These are phyloP conservation scores for Drosophila anomelani DNA, from an alignment of 2,888 invertebrate species.

Conservation along the genomic window DNA sequence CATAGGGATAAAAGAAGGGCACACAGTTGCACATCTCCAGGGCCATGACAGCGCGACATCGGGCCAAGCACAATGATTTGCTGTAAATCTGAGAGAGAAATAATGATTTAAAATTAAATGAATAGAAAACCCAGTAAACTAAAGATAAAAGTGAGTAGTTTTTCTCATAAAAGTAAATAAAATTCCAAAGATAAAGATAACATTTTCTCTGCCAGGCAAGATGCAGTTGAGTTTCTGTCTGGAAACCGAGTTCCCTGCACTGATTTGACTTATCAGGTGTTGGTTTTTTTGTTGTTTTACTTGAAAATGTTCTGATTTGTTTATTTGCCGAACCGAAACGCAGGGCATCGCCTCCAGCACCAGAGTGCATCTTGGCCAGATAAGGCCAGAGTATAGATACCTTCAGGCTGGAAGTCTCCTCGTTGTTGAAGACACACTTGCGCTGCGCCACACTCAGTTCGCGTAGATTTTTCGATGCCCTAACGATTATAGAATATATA, in stretches of 20 bases:
- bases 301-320: conserved; percentile 15
- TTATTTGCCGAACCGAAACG: conserved; percentile 35
- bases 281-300: background rate
- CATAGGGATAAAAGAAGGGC: conserved; percentile 86
- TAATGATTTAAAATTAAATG: background rate
- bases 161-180: background rate
- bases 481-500: conserved; percentile 30
- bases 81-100: conserved; percentile 74
- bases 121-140: background rate
- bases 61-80: conserved; percentile 81
- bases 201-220: background rate
- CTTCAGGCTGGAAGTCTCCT: conserved; percentile 84
- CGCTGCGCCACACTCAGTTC: conserved; percentile 85
- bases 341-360: conserved; percentile 16
- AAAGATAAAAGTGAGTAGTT: background rate
- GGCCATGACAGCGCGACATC: conserved; percentile 85
- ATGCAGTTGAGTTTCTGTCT: background rate
- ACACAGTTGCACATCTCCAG: conserved; percentile 86
- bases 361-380: conserved; percentile 11
- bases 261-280: conserved; percentile 26
- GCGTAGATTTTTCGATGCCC: conserved; percentile 81
- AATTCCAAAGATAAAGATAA: background rate
- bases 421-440: conserved; percentile 86
- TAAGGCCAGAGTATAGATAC: conserved; percentile 60
- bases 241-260: conserved; percentile 12